Percentiles rank a stretch among this genome's conserved stretches.
Conservation (phyloP, 2,797 vertebrate species). For the Psittacula echo region DNA sequence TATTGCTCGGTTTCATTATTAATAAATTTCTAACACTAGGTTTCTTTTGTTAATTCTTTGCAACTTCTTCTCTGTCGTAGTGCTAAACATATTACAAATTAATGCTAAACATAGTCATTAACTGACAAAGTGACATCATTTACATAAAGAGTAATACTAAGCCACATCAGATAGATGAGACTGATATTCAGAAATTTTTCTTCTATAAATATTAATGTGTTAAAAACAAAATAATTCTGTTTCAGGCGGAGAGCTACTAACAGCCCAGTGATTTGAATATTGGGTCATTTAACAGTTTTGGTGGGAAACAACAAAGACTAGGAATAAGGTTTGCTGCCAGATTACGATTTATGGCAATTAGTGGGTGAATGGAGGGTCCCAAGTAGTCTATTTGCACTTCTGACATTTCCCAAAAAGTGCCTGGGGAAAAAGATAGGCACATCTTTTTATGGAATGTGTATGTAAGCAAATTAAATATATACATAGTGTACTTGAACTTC, state of each 20-base stretch:
- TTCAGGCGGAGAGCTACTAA: not conserved
- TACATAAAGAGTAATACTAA: not conserved
- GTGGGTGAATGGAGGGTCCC: not conserved
- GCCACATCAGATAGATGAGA: not conserved
- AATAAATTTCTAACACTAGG: not conserved
- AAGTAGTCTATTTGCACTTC: not conserved
- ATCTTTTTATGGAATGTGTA: not conserved
- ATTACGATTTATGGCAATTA: slow-evolving; percentile 41
- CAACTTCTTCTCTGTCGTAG: not conserved
- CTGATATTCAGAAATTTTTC: not conserved
- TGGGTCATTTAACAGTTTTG: not conserved
- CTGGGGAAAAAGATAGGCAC: not conserved
- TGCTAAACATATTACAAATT: not conserved
- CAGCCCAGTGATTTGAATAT: not conserved
- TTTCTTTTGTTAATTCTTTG: not conserved
- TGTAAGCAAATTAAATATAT: not conserved
- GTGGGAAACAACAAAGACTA: not conserved
- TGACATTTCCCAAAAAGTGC: slow-evolving; percentile 8
- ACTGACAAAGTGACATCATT: not conserved
- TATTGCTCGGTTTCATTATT: not conserved
- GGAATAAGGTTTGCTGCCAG: not conserved
- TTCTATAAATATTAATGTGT: not conserved
- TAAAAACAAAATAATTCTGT: not conserved
- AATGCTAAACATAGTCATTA: not conserved
- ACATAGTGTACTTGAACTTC: not conserved